Evolutionary conservation across 2,113 vertebrate species (phyloP).

Genomic region (Scartelaos histophorus): DNA sequence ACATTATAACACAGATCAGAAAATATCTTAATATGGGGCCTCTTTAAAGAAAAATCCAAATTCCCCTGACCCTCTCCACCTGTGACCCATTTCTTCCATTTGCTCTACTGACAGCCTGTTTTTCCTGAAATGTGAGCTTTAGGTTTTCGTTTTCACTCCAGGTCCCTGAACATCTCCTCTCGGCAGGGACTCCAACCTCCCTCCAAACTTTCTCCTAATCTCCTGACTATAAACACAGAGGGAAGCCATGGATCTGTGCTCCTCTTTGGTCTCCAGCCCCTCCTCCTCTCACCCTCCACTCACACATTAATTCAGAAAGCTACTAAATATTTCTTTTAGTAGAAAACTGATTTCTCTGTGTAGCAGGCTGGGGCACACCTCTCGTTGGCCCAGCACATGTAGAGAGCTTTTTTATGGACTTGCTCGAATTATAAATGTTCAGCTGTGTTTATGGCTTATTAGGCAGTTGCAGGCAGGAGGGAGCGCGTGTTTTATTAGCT

Average conservation of each 20-base stretch:
- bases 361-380: slow-evolving; percentile 42
- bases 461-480: slow-evolving; percentile 65
- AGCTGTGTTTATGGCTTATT: slow-evolving; percentile 75
- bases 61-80: background rate
- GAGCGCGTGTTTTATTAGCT: slow-evolving; percentile 73
- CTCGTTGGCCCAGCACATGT: slow-evolving; percentile 56
- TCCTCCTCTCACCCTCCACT: slow-evolving; percentile 28
- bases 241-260: slow-evolving; percentile 22
- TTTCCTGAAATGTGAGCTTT: slow-evolving; percentile 5
- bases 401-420: slow-evolving; percentile 71
- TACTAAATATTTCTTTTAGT: slow-evolving; percentile 72
- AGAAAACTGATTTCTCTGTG: slow-evolving; percentile 52
- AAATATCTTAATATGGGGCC: background rate
- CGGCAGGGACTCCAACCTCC: slow-evolving; percentile 41
- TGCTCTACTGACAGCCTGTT: slow-evolving; percentile 9
- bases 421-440: slow-evolving; percentile 71
- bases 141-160: background rate
- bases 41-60: background rate
- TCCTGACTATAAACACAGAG: slow-evolving; percentile 10
- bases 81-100: background rate
- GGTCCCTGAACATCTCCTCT: slow-evolving; percentile 29
- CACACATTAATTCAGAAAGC: slow-evolving; percentile 64
- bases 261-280: slow-evolving; percentile 36
- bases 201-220: slow-evolving; percentile 32
- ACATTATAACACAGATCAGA: too few relatives aligned